Conservation (phyloP, 2,113 vertebrate genomes). For the Cheilinus undulatus region DNA sequence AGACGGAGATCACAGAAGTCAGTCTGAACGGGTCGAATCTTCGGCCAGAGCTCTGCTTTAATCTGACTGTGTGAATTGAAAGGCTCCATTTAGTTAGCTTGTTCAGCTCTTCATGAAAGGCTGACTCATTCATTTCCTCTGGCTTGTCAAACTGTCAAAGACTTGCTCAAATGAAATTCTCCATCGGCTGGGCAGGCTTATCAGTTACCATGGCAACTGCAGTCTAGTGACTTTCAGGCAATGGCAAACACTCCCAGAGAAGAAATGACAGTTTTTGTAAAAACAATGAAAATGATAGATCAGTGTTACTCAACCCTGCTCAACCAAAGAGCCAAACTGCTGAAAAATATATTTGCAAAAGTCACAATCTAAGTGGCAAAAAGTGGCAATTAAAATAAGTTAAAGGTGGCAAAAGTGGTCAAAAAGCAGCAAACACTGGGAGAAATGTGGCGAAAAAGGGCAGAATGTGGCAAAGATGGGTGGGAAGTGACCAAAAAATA, state of each 20-base stretch:
- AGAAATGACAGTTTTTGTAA: background rate
- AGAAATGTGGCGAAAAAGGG: no score
- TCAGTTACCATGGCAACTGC: slow-evolving; percentile 63
- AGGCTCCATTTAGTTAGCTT: slow-evolving; percentile 46
- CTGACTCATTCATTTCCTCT: slow-evolving; percentile 69
- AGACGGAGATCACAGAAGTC: slow-evolving; percentile 28
- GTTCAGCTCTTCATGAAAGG: slow-evolving; percentile 65
- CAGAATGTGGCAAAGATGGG: no score
- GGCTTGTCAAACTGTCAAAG: slow-evolving; percentile 69
- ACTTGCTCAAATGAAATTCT: slow-evolving; percentile 37
- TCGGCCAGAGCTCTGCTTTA: slow-evolving; percentile 4
- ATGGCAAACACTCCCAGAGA: slow-evolving; percentile 35
- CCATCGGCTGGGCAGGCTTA: slow-evolving; percentile 26
- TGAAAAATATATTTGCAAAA: no score
- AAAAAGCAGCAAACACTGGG: no score
- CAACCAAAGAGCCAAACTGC: no score
- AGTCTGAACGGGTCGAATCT: slow-evolving; percentile 27
- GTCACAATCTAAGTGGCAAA: no score
- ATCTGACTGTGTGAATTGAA: slow-evolving; percentile 41
- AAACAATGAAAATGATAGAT: background rate
- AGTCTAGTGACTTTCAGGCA: slow-evolving; percentile 32
- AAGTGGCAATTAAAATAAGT: no score
- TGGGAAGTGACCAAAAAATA: no score
- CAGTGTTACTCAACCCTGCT: no score
- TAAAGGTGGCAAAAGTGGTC: no score